phyloP scores from a whole-genome alignment of 2,797 vertebrate species.

The Phyllotis vaccarum region DNA sequence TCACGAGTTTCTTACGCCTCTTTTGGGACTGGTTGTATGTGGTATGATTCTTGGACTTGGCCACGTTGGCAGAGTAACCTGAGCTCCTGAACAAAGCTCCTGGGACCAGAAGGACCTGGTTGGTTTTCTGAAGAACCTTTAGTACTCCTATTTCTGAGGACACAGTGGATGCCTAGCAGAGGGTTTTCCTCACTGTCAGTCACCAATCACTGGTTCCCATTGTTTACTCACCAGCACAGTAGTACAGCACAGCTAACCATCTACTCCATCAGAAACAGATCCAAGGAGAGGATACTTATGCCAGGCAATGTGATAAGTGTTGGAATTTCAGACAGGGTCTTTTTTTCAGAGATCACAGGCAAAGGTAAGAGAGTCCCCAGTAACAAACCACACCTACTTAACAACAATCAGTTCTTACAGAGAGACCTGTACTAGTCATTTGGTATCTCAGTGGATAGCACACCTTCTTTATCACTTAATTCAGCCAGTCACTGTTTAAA shows the following conservation, averaged over 20 bases:
- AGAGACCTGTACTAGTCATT: background rate
- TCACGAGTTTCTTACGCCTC: background rate
- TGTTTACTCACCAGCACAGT: slow-evolving; percentile 21
- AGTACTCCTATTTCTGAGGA: slow-evolving; percentile 53
- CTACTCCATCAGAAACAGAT: slow-evolving; percentile 15
- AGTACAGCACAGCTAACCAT: slow-evolving; percentile 25
- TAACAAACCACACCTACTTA: background rate
- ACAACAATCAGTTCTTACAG: background rate
- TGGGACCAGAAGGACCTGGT: background rate
- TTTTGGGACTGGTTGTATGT: background rate
- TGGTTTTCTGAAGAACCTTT: slow-evolving; percentile 31
- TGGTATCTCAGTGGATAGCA: background rate
- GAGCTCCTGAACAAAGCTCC: background rate
- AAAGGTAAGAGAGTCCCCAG: background rate
- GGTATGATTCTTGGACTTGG: background rate
- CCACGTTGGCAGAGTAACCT: background rate
- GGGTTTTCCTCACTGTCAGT: slow-evolving; percentile 10
- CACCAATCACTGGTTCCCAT: background rate
- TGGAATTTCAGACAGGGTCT: background rate
- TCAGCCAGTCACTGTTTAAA: slow-evolving; percentile 43
- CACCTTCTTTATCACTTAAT: background rate
- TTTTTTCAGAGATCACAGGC: background rate
- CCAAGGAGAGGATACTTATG: background rate
- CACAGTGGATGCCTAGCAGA: background rate
- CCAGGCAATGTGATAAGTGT: background rate